Conservation (phyloP, 35 echinoderm and acorn worm species). For the Apostichopus japonicus region DNA sequence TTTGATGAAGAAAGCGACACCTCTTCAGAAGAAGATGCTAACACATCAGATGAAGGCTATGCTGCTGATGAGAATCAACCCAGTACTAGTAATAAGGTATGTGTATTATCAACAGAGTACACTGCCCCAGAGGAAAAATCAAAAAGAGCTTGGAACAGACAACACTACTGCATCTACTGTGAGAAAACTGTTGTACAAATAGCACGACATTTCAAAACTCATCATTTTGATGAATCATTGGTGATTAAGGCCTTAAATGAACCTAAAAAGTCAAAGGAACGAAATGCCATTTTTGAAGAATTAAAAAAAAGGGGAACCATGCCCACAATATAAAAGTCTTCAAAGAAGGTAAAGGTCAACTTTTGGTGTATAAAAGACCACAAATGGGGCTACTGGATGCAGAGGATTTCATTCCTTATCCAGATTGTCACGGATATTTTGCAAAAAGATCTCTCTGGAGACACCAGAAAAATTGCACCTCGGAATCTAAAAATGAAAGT, state of each 20-base stretch:
- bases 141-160: slow-evolving; percentile 15
- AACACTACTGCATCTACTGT: slow-evolving; percentile 7
- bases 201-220: neutral
- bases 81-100: slow-evolving; percentile 3
- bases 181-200: neutral
- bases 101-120: neutral
- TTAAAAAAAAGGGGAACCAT: neutral
- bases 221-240: neutral
- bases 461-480: neutral
- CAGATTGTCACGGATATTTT: slow-evolving; percentile 7
- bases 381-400: neutral
- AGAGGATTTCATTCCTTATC: neutral
- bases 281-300: slow-evolving; percentile 24
- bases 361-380: slow-evolving; percentile 6
- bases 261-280: neutral
- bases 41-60: neutral
- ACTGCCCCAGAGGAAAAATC: neutral
- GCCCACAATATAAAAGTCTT: neutral
- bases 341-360: neutral
- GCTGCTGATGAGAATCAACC: neutral
- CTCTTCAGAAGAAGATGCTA: neutral
- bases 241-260: neutral
- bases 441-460: neutral
- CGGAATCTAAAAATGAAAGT: neutral
- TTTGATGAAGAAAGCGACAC: neutral